Base-by-base conservation (phyloP, 2,888 invertebrate species). In the Neelides folsomi region DNA sequence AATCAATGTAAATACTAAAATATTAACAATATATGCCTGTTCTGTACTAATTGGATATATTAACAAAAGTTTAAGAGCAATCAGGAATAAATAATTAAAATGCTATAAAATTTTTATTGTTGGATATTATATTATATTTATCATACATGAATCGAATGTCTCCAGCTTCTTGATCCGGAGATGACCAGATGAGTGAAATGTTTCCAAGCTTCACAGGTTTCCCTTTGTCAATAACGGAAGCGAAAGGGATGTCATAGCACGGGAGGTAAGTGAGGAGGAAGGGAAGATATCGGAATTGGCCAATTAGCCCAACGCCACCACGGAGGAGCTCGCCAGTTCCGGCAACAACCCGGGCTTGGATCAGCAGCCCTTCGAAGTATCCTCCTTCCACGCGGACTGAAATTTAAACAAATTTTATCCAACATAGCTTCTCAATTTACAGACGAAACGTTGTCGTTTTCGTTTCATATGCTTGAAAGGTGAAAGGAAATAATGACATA, bases 311-410 rank as follows among this genome's bases (percentile, higher is more conserved):
- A 8, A 62, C 62, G 5, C 60, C 59, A 2, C 57, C 57, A 2
- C 41, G 41, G 2, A 49, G 13, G 1, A 52, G 20, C 20, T 51
- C 54, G 35, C 53, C 53, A 3, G 20, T 16, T n/a, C 56, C 47
- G 4, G 54, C 51, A 1, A 60, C 54, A 1, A 49, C 54, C 16
- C 64, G 39, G 15, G 52, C 53, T 55, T 64, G 64, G 2, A 64
- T 7, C 44, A 64, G 51, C 10, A 64, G 19, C 15, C 58, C 64
- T 42, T 62, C 60, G 35, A 59, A 60, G 20, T 55, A 50, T 8
- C 57, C 58, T 19, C 64, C 64, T 48, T 62, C 60, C 39, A 64
- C 51, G 48, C 52, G 52, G 10, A 64, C 64, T 64, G 41, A n/a
- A n/a, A n/a, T n/a, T n/a, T n/a, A n/a, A n/a, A n/a, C n/a, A n/a